Base-by-base conservation (phyloP, 2,888 invertebrate genomes). In the Galerucella pusilla region DNA sequence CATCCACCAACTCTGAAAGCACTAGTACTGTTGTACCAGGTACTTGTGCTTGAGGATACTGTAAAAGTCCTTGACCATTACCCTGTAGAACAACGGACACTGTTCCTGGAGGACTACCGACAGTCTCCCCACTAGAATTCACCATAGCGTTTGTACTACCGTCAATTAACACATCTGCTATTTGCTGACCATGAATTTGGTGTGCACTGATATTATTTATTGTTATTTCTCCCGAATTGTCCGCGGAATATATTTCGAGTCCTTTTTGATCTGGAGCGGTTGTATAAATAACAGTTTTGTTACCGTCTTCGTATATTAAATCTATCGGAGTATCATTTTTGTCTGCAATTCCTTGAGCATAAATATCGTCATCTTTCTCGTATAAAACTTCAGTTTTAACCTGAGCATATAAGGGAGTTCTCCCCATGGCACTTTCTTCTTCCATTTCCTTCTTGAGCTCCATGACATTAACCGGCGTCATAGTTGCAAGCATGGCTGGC, bases 391-490 rank as follows among this genome's bases (percentile, higher is more conserved):
- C 91, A 49, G 90, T 90, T 84, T 88, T 88, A 76, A 91, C 91
- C 85, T 92, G 92, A 81, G 89, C 85, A 77, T 89, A 89, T 77
- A 90, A 85, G 11, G 91, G 90, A 46, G 92, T 91, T 73, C 91
- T 89, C 81, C 90, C 89, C 78, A 91, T 90, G 83, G 88, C 88
- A 83, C 92, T 92, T 83, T 91, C 90, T 76, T 90, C 91, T 84
- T 91, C 91, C 89, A 91, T 91, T 84, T 92, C 92, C 75, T 91
- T 91, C 83, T 92, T 88, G 72, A 93, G 90, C 84, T 95, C 94
- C 83, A 94, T 90, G 54, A 95, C 94, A 85, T 94, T 95, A 80
- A 95, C 95, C 74, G 95, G 95, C 77, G 95, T 95, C 95, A 96
- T 96, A 84, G 95, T 95, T 80, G 95, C 94, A 81, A 96, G 90